Evolutionary conservation across 2,797 vertebrate genomes (phyloP), one percentile per base, ranked within the genome.

Genomic region (Melanotaenia nigrans): DNA sequence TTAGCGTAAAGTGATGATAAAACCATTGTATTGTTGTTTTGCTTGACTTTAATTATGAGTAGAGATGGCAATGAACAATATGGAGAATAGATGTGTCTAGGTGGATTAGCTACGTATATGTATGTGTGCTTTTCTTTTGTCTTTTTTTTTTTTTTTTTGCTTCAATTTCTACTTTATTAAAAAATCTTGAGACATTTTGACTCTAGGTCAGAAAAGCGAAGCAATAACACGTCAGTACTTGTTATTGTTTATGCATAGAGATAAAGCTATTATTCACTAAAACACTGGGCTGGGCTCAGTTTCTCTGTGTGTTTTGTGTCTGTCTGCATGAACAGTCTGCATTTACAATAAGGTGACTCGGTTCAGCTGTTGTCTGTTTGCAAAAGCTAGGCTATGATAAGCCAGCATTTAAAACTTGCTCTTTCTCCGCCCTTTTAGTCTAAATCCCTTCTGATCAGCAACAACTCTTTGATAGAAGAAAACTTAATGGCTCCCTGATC

Each of bases 311-410:
- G 28, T 20, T 32, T 56, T 83, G 35, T 45, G 47, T 68, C 0
- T 64, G 32, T 72, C 38, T 64, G 59, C 24, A 10, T 57, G 58
- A 45, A 9, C 57, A 62, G 28, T 20, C 30, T 59, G 30, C 61
- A 32, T 68, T 56, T 65, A 65, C 63, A 66, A 11, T 60, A 89
- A 89, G 79, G 86, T 87, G 87, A 89, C 86, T 68, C 47, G 4
- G 47, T 9, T 75, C 87, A 89, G 90, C 88, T 90, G 88, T 75
- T 77, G 54, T 76, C 55, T 75, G 30, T 81, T 71, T 79, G 18
- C 24, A 53, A 30, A 33, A 75, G 47, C 13, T 65, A 1, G n/a
- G 13, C 32, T 33, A 33, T 33, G 32, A 0, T 33, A 33, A 64
- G 61, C 14, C 32, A 45, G 24, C 68, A 20, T 81, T 77, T 67